These are phyloP conservation scores for Monopterus albus DNA, from an alignment of 2,113 vertebrate genomes.

Conservation along the genomic window DNA sequence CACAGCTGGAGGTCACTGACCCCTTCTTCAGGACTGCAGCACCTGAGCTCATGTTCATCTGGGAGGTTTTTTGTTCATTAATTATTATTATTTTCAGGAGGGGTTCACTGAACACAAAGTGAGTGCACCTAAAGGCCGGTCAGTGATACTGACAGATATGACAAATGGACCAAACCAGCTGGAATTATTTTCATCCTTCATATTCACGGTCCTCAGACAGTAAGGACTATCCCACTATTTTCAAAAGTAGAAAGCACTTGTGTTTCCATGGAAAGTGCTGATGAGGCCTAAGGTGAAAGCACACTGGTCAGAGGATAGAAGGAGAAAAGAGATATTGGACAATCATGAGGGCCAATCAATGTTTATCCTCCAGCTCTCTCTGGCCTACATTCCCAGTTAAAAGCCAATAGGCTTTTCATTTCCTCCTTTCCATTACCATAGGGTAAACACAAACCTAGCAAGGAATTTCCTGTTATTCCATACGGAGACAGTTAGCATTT, in stretches of 20 bases:
- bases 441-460: slow-evolving; percentile 70
- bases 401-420: slow-evolving; percentile 61
- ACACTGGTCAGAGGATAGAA: slow-evolving; percentile 8
- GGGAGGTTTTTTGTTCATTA: background rate
- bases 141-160: background rate
- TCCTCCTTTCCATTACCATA: slow-evolving; percentile 63
- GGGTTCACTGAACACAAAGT: background rate
- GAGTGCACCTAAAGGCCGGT: background rate
- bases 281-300: slow-evolving; percentile 23
- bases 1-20: background rate
- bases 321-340: slow-evolving; percentile 5
- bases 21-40: background rate
- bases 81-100: too few species aligned
- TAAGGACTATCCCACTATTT: slow-evolving; percentile 21
- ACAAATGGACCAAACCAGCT: slow-evolving; percentile 1
- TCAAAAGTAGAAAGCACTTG: slow-evolving; percentile 3
- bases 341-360: slow-evolving; percentile 26
- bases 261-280: background rate
- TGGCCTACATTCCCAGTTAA: slow-evolving; percentile 59
- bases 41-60: background rate
- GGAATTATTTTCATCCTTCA: background rate
- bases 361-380: slow-evolving; percentile 37
- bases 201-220: background rate
- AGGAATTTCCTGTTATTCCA: slow-evolving; percentile 81
- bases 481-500: slow-evolving; percentile 63